phyloP scores from a whole-genome alignment of 2,888 invertebrate genomes.

The Willowsia nigromaculata region DNA sequence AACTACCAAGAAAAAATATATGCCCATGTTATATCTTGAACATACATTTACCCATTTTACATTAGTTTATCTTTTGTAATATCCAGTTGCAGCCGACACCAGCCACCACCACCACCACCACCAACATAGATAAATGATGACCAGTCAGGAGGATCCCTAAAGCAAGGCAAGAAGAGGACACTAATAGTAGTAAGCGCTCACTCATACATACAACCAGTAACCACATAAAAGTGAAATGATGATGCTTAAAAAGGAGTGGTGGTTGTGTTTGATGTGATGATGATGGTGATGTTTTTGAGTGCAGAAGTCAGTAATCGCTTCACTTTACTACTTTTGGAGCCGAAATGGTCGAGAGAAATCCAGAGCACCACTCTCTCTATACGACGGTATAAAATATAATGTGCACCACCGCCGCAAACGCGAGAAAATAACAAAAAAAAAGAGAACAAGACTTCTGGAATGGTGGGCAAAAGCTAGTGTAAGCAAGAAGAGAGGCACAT shows the following conservation, averaged over 20 bases:
- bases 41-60: constrained; percentile 32
- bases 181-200: background rate
- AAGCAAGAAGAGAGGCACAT: constrained; percentile 15
- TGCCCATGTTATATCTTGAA: background rate
- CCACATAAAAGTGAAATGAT: constrained; percentile 60
- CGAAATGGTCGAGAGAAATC: constrained; percentile 64
- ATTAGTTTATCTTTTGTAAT: constrained; percentile 54
- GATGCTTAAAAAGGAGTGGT: constrained; percentile 69
- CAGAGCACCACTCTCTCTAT: constrained; percentile 48
- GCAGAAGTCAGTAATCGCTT: constrained; percentile 70
- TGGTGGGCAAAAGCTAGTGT: constrained; percentile 39
- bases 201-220: constrained; percentile 15
- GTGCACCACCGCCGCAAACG: constrained; percentile 10
- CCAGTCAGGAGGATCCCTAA: constrained; percentile 59
- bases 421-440: constrained; percentile 35
- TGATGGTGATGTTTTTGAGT: constrained; percentile 60
- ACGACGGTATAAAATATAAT: constrained; percentile 52
- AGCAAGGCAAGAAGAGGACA: constrained; percentile 15
- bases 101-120: constrained; percentile 25
- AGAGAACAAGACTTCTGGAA: constrained; percentile 60
- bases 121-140: constrained; percentile 72
- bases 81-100: constrained; percentile 67
- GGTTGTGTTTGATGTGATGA: constrained; percentile 50
- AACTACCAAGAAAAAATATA: too few relatives aligned
- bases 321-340: constrained; percentile 69